Base-by-base conservation (phyloP, 2,113 vertebrate genomes). In the Otis tarda region DNA sequence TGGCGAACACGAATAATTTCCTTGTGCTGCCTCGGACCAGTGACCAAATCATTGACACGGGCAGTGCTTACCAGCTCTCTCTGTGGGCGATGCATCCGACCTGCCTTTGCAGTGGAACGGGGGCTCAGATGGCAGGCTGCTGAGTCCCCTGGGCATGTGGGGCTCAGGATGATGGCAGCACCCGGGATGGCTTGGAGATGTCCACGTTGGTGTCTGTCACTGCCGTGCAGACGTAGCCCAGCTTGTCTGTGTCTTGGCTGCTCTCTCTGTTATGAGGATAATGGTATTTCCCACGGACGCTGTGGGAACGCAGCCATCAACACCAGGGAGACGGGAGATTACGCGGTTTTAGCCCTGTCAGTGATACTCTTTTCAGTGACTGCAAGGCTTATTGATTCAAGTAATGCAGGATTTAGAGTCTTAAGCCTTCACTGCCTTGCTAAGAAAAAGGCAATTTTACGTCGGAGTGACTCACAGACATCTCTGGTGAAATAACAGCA, bases 331-430 rank as follows among this genome's bases (percentile, higher is more conserved):
- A 95, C 4, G 0, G 63, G 49, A 95, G 83, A 94, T 96, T 89
- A 95, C 7, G 17, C 0, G 4, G 43, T 73, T 90, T 95, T 83
- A 92, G 59, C 65, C 83, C 47, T 78, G 69, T 86, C 86, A 83
- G 52, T 52, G 73, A 83, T 68, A 87, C 56, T 83, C 83, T 93
- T 88, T 85, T 67, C 88, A 86, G 76, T 57, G 85, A 81, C 88
- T 94, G 83, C 85, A 71, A 93, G 90, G 65, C 8, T 30, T 96
- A 92, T 90, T 95, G 92, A 90, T 92, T 93, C 60, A 86, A 92
- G 90, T 87, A 83, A 77, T 64, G 56, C 65, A 80, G 92, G 92
- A 77, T 95, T 96, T 94, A 94, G 90, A 92, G 76, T 52, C 85
- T 90, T 95, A 94, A 91, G 74, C 70, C 74, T 76, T 94, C 71